A percentile compares a stretch with the other conserved stretches of the same genome.
Conservation (phyloP, 2,888 invertebrate species). For the Caenorhabditis sp. region DNA sequence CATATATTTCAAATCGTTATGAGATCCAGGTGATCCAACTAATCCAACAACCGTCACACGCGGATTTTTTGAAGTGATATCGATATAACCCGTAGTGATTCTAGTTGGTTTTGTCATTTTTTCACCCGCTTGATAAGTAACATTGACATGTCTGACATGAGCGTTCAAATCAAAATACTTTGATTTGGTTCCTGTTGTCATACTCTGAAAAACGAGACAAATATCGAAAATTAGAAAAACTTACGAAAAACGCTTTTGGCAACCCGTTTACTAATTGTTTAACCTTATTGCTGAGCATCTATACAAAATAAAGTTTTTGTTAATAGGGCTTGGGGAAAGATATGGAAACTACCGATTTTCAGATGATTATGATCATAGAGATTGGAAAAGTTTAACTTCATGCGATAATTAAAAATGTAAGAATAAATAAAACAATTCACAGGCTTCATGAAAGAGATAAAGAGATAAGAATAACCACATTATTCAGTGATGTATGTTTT, state of each 20-base stretch:
- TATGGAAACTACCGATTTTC: slow-evolving; percentile 1
- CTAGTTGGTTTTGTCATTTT: slow-evolving; percentile 13
- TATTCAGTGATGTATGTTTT: not conserved
- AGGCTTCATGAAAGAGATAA: not conserved
- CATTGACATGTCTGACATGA: slow-evolving; percentile 16
- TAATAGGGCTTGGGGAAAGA: not conserved
- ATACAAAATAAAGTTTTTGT: not conserved
- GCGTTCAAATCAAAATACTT: slow-evolving; percentile 24
- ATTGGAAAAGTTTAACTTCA: not conserved
- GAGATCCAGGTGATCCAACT: slow-evolving; percentile 36
- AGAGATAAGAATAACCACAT: no score
- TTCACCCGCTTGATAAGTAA: slow-evolving; percentile 22
- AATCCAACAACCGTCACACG: slow-evolving; percentile 33
- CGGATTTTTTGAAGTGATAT: slow-evolving; percentile 12
- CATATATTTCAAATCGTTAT: slow-evolving; percentile 43
- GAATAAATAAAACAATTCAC: not conserved
- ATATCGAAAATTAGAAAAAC: not conserved
- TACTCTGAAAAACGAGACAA: not conserved
- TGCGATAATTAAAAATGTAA: not conserved
- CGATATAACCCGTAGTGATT: slow-evolving; percentile 18
- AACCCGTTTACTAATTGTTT: not conserved
- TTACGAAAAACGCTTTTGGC: not conserved
- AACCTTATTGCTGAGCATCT: slow-evolving; percentile 2
- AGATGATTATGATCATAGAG: not conserved
- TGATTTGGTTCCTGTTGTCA: not conserved